Conservation (phyloP, 2,797 vertebrate genomes). For the Microtus obscurus region DNA sequence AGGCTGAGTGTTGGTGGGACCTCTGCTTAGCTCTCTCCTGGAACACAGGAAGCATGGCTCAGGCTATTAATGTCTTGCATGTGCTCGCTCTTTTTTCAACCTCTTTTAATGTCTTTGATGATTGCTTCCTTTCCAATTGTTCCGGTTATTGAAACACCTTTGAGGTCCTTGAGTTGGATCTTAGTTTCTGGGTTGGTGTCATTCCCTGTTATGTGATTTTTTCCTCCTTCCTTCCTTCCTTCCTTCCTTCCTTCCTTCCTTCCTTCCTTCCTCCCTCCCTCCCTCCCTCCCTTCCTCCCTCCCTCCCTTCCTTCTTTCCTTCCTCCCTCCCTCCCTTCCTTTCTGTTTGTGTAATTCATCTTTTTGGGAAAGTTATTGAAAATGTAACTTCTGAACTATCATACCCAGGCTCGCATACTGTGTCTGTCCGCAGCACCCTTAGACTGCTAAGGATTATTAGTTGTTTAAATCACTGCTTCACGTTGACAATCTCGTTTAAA, state of each 20-base stretch:
- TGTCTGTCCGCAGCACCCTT: neutral
- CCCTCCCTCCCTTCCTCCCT: neutral
- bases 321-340: too few species aligned
- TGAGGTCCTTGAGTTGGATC: neutral
- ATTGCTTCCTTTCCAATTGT: neutral
- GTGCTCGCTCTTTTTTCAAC: neutral
- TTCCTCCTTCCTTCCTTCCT: too few species aligned
- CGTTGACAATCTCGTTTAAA: conserved; percentile 10
- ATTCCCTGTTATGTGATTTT: neutral
- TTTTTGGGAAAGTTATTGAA: neutral
- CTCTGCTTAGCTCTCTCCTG: neutral
- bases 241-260: neutral
- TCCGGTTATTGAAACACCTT: neutral
- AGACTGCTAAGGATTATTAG: neutral
- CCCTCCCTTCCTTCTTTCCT: neutral
- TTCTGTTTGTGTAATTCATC: neutral
- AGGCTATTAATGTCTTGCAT: neutral
- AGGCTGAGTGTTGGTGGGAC: neutral
- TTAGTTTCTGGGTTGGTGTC: neutral
- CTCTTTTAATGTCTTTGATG: conserved; percentile 1
- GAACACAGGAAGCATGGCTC: neutral
- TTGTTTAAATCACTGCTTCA: conserved; percentile 22
- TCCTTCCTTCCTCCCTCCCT: too few species aligned
- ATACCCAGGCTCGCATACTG: neutral
- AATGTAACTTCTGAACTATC: neutral